Evolutionary conservation across 2,888 invertebrate species (phyloP).

Genomic region (Norana najaformis): DNA sequence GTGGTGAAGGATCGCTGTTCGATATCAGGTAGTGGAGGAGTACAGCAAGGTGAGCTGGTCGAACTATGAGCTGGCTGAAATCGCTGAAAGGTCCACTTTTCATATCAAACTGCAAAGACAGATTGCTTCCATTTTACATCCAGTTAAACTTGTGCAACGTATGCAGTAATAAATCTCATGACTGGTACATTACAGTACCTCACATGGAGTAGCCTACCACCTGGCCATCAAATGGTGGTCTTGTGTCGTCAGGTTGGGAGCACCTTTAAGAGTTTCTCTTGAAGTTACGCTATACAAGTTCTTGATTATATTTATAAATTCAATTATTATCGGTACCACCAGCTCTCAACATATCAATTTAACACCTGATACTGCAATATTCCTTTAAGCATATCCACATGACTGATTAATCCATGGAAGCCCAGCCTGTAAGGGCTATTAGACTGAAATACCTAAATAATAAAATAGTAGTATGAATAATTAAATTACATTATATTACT

Average conservation of each 20-base stretch:
- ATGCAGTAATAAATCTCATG: background rate
- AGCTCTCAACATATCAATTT: background rate
- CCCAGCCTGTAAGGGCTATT: background rate
- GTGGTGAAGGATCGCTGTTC: constrained; percentile 78
- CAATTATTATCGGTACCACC: background rate
- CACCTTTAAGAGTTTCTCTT: background rate
- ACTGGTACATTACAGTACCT: background rate
- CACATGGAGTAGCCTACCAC: background rate
- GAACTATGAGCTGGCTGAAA: constrained; percentile 78
- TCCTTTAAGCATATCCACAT: background rate
- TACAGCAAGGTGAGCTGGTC: constrained; percentile 88
- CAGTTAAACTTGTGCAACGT: too few species aligned
- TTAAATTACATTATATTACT: too few species aligned
- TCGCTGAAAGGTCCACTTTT: constrained; percentile 84
- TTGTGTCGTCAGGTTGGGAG: background rate
- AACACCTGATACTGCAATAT: background rate
- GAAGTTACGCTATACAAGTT: background rate
- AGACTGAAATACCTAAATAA: background rate
- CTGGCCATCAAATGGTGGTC: background rate
- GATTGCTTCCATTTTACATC: too few species aligned
- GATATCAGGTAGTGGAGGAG: constrained; percentile 87
- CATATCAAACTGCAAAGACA: constrained; percentile 35
- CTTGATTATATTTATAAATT: background rate
- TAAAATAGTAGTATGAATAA: too few species aligned
- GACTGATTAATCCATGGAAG: background rate